A percentile compares a stretch with the other conserved stretches of the same genome.
These are phyloP conservation scores for Drosophila pachea DNA, from an alignment of 1,140 invertebrate genomes.

Conservation along the genomic window DNA sequence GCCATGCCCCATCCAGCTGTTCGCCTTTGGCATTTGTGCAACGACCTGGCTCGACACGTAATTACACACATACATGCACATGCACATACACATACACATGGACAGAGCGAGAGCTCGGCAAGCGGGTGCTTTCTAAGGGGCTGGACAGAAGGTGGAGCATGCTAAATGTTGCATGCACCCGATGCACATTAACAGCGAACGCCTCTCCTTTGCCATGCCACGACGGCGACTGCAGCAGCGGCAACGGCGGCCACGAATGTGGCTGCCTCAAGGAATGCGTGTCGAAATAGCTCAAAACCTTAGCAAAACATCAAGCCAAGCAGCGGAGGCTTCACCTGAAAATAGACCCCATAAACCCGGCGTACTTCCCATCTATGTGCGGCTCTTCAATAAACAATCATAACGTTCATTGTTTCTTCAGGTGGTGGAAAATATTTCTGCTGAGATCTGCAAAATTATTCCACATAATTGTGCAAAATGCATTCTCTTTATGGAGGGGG, in stretches of 20 bases:
- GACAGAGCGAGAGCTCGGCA: not conserved
- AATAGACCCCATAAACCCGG: too few relatives aligned
- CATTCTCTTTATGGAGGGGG: not conserved
- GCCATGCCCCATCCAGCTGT: not conserved
- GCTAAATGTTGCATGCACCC: conserved; percentile 71
- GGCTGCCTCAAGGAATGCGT: conserved; percentile 35
- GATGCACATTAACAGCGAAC: conserved; percentile 61
- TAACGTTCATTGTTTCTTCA: conserved; percentile 9
- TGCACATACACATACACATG: too few relatives aligned
- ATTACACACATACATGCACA: conserved; percentile 40
- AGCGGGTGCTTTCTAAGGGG: conserved; percentile 10
- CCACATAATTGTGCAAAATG: not conserved
- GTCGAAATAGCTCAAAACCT: conserved; percentile 40
- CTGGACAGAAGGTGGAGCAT: conserved; percentile 47
- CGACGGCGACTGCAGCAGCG: not conserved
- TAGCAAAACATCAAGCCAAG: not conserved
- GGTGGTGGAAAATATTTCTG: not conserved
- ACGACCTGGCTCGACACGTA: conserved; percentile 58
- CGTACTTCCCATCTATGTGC: not conserved
- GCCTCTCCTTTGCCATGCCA: conserved; percentile 43
- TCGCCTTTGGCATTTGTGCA: conserved; percentile 50
- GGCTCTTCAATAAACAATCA: conserved; percentile 12
- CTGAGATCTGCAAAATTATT: not conserved
- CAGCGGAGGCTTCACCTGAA: conserved; percentile 2
- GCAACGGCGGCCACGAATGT: not conserved